Evolutionary conservation across 2,888 invertebrate genomes (phyloP).

Genomic region (Lasioglossum morio): DNA sequence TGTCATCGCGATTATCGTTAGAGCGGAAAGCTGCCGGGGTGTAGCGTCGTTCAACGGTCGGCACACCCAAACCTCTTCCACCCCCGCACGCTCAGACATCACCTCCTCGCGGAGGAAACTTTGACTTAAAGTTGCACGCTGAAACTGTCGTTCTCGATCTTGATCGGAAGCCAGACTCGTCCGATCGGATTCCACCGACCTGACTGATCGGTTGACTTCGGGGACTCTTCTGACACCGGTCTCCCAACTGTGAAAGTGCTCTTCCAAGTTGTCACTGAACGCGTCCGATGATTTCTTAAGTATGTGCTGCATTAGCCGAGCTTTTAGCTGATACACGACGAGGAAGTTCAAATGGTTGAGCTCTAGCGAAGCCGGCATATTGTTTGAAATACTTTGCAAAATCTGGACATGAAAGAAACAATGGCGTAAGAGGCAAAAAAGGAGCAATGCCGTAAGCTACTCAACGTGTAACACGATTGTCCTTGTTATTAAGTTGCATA

Average conservation of each 20-base stretch:
- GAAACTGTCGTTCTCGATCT: slow-evolving; percentile 11
- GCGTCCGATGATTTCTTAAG: neutral
- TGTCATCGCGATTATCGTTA: slow-evolving; percentile 71
- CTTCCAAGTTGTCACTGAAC: neutral
- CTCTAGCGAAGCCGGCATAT: neutral
- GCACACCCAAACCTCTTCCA: slow-evolving; percentile 1
- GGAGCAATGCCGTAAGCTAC: no score
- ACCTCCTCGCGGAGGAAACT: slow-evolving; percentile 4
- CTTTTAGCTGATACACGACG: neutral
- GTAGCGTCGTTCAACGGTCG: slow-evolving; percentile 32
- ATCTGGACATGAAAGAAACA: neutral
- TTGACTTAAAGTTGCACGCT: slow-evolving; percentile 27
- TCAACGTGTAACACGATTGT: no score
- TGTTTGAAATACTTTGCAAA: neutral
- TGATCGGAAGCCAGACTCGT: neutral
- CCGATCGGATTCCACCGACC: neutral
- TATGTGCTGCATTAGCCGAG: neutral
- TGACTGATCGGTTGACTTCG: slow-evolving; percentile 18
- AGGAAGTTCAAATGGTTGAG: neutral
- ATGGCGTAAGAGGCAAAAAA: neutral
- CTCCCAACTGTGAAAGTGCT: neutral
- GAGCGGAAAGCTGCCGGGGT: slow-evolving; percentile 58
- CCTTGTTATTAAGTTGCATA: neutral
- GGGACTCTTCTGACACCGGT: neutral
- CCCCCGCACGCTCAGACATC: slow-evolving; percentile 13